Evolutionary conservation across 2,113 vertebrate species (phyloP).

Genomic region (Dolichallabes microphthalmus): DNA sequence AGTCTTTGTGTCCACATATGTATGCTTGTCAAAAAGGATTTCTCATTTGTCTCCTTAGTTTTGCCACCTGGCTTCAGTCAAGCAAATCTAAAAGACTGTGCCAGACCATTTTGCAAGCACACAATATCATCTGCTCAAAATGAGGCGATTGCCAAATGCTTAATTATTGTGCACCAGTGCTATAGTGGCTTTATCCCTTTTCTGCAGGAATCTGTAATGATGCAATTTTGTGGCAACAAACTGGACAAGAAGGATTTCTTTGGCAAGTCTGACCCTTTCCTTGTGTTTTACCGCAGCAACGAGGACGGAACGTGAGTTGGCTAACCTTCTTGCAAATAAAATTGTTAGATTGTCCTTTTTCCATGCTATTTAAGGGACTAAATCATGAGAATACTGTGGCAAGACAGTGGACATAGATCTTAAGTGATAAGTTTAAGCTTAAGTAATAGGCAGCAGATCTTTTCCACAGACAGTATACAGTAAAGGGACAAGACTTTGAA

Average conservation of each 20-base stretch:
- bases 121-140: slow-evolving; percentile 23
- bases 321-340: background rate
- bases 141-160: slow-evolving; percentile 16
- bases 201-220: slow-evolving; percentile 76
- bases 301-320: slow-evolving; percentile 78
- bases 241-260: slow-evolving; percentile 83
- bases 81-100: slow-evolving; percentile 5
- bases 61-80: slow-evolving; percentile 29
- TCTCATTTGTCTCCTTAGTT: slow-evolving; percentile 19
- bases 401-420: background rate
- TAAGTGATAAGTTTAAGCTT: background rate
- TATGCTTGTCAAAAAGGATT: slow-evolving; percentile 38
- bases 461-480: background rate
- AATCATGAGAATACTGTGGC: background rate
- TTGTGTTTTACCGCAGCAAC: slow-evolving; percentile 79
- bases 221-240: slow-evolving; percentile 82
- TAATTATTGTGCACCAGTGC: slow-evolving; percentile 6
- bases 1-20: background rate
- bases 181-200: background rate
- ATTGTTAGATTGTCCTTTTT: background rate
- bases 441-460: too few relatives aligned
- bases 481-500: too few relatives aligned
- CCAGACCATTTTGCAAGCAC: slow-evolving; percentile 30
- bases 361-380: background rate
- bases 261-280: slow-evolving; percentile 80